Conservation (phyloP, 1,140 invertebrate genomes). For the Pachypeltis micranthus region DNA sequence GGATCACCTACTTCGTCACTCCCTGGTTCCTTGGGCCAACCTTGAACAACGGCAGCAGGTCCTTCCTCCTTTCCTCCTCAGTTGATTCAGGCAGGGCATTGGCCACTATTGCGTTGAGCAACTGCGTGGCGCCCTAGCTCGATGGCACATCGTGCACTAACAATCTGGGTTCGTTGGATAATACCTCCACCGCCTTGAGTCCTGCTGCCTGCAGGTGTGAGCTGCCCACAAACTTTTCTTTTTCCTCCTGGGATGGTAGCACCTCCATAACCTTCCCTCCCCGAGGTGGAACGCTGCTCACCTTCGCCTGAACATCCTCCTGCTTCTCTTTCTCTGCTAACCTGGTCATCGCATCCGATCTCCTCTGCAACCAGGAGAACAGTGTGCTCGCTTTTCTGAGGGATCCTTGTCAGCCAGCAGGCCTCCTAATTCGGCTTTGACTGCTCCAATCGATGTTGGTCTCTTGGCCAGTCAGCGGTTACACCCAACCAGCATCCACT, state of each 20-base stretch:
- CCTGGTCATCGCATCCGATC: neutral
- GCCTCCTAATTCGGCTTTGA: neutral
- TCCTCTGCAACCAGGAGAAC: neutral
- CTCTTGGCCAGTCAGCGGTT: too few relatives aligned
- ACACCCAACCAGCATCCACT: too few relatives aligned
- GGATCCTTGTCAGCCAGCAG: neutral
- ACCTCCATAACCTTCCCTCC: neutral
- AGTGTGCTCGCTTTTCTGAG: neutral
- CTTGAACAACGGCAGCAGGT: neutral
- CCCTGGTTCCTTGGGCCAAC: neutral
- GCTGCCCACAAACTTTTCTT: neutral
- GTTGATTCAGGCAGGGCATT: neutral
- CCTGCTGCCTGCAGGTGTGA: neutral
- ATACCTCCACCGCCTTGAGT: neutral
- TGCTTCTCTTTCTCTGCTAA: neutral
- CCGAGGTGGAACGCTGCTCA: neutral
- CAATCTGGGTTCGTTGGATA: neutral
- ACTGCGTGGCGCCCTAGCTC: neutral
- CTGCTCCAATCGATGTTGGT: neutral
- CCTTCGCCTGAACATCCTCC: neutral
- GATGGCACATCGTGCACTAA: neutral
- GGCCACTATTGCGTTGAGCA: neutral
- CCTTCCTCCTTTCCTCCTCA: neutral
- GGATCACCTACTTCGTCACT: neutral
- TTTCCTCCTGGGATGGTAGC: neutral